phyloP scores from a whole-genome alignment of 2,113 vertebrate genomes.

The Chaenocephalus aceratus region DNA sequence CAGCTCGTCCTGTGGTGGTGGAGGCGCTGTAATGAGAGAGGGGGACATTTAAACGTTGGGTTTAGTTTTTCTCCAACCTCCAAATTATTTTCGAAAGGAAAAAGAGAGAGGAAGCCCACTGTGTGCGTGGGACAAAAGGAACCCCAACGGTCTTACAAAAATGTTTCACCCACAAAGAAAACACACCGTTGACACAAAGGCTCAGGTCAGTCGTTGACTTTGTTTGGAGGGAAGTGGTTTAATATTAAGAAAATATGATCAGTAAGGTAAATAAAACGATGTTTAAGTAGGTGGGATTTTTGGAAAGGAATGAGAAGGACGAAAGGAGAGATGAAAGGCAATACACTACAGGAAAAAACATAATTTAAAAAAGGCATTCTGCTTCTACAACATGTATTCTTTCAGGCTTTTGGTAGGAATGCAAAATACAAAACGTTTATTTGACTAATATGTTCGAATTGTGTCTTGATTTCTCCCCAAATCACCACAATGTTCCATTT shows the following conservation, averaged over 20 bases:
- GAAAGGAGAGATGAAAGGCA: background rate
- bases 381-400: too few relatives aligned
- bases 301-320: background rate
- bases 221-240: background rate
- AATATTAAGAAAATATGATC: constrained; percentile 32
- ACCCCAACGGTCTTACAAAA: constrained; percentile 30
- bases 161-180: constrained; percentile 46
- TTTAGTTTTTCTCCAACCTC: constrained; percentile 40
- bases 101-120: constrained; percentile 26
- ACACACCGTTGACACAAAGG: constrained; percentile 23
- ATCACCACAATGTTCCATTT: too few relatives aligned
- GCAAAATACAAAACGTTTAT: too few relatives aligned
- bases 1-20: constrained; percentile 45
- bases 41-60: constrained; percentile 36
- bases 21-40: constrained; percentile 59
- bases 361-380: too few relatives aligned
- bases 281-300: constrained; percentile 10
- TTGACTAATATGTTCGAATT: too few relatives aligned
- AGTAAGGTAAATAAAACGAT: constrained; percentile 16
- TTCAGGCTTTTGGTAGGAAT: too few relatives aligned
- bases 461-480: too few relatives aligned
- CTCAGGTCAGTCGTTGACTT: constrained; percentile 8
- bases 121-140: constrained; percentile 18
- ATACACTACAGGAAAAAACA: too few relatives aligned
- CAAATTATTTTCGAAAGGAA: constrained; percentile 45